Evolutionary conservation across 2,113 vertebrate species (phyloP).

Genomic region (Anolis sagrei): DNA sequence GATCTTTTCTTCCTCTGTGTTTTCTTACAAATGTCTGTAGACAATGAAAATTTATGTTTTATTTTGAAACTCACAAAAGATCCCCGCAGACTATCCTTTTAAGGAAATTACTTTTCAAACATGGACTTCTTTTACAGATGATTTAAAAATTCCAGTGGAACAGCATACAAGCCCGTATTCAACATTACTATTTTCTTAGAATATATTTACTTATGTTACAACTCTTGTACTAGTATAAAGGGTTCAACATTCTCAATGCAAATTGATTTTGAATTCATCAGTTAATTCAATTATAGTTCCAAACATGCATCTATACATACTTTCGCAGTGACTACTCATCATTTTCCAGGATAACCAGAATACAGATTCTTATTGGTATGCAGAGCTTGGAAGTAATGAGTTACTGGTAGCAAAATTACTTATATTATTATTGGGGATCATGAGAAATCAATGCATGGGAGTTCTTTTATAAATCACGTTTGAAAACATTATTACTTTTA

Average conservation of each 20-base stretch:
- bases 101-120: background rate
- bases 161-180: background rate
- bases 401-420: too few relatives aligned
- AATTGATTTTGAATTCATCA: background rate
- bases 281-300: background rate
- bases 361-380: background rate
- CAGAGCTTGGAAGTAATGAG: too few relatives aligned
- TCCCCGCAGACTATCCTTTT: background rate
- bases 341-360: background rate
- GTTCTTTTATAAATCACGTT: too few relatives aligned
- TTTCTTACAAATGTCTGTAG: constrained; percentile 34
- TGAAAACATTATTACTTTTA: too few relatives aligned
- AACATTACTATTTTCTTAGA: background rate
- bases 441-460: too few relatives aligned
- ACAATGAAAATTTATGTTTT: background rate
- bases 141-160: background rate
- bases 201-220: background rate
- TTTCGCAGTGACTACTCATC: background rate
- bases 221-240: background rate
- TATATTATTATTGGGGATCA: too few relatives aligned
- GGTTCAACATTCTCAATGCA: background rate
- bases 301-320: background rate
- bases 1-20: constrained; percentile 47
- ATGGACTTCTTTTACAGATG: background rate
- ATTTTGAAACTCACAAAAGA: background rate